These are phyloP conservation scores for Strix uralensis DNA, from an alignment of 2,113 vertebrate species.

Conservation along the genomic window DNA sequence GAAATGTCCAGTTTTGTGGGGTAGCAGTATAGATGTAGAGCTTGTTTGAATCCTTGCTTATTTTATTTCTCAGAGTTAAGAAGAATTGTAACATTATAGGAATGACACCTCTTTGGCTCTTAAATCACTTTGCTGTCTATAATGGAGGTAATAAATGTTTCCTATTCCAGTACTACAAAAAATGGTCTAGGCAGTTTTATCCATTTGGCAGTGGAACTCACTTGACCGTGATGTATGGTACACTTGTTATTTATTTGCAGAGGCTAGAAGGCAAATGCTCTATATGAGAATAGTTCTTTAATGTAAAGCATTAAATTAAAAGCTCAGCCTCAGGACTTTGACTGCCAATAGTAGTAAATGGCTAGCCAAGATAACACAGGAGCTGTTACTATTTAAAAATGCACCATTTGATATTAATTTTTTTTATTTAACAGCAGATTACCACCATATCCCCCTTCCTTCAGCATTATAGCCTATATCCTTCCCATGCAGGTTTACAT, in stretches of 20 bases:
- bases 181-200: neutral
- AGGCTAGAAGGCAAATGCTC: slow-evolving; percentile 58
- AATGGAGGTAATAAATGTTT: slow-evolving; percentile 42
- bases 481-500: neutral
- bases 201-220: neutral
- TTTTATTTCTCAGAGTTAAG: slow-evolving; percentile 23
- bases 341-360: slow-evolving; percentile 55
- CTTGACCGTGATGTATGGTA: slow-evolving; percentile 18
- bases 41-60: neutral
- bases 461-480: neutral
- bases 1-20: neutral
- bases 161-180: neutral
- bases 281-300: slow-evolving; percentile 57
- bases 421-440: neutral
- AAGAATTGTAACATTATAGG: slow-evolving; percentile 12
- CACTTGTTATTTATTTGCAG: slow-evolving; percentile 63
- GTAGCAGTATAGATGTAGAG: neutral
- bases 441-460: neutral
- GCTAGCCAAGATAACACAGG: slow-evolving; percentile 20
- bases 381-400: slow-evolving; percentile 34
- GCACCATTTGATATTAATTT: neutral
- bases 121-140: slow-evolving; percentile 49
- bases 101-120: slow-evolving; percentile 12
- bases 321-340: slow-evolving; percentile 60
- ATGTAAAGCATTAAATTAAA: slow-evolving; percentile 71